Conservation (phyloP, 2,797 vertebrate genomes). For the Sitta carolinensis region DNA sequence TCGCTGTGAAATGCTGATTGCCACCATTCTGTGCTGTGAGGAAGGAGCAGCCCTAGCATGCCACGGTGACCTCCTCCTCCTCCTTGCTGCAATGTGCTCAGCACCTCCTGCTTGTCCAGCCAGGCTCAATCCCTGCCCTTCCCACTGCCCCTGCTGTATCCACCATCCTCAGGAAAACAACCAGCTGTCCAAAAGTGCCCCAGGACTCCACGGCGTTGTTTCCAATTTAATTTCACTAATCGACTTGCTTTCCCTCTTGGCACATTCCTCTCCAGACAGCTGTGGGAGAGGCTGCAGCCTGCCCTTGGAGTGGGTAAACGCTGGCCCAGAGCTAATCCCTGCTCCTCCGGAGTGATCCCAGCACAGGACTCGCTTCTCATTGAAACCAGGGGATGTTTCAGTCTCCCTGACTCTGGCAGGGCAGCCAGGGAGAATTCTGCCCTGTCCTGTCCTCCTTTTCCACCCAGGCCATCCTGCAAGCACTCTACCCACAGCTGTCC, state of each 20-base stretch:
- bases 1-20: neutral
- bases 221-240: neutral
- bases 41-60: neutral
- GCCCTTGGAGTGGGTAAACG: neutral
- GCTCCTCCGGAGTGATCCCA: neutral
- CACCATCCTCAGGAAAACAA: neutral
- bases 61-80: neutral
- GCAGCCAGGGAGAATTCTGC: neutral
- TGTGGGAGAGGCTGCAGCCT: neutral
- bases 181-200: neutral
- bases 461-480: neutral
- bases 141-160: neutral
- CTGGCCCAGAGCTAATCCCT: neutral
- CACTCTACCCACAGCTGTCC: rapidly evolving
- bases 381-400: no score
- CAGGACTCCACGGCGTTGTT: neutral
- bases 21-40: neutral
- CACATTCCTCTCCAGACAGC: neutral
- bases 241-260: neutral
- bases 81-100: neutral
- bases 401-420: neutral
- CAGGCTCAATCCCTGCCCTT: neutral
- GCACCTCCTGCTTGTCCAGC: neutral
- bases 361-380: neutral
- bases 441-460: neutral